Conservation (phyloP, 2,113 vertebrate species). For the Chauna torquata region DNA sequence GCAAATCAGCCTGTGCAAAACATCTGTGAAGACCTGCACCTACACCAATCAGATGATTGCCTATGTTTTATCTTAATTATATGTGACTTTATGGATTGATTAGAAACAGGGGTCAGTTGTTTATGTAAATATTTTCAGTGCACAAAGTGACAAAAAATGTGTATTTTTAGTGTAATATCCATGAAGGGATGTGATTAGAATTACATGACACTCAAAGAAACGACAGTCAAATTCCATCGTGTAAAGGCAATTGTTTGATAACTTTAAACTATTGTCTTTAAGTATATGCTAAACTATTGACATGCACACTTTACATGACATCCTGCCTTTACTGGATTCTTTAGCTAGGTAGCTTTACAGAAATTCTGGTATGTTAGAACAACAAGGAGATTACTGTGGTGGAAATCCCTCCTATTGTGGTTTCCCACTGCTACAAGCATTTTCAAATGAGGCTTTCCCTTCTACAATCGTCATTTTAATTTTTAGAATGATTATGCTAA, state of each 20-base stretch:
- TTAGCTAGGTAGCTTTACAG: not conserved
- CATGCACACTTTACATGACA: not conserved
- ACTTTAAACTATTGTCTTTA: not conserved
- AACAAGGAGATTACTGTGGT: not conserved
- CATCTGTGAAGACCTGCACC: not conserved
- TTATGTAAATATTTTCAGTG: not conserved
- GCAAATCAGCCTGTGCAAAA: not conserved
- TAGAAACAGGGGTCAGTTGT: not conserved
- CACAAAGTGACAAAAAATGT: not conserved
- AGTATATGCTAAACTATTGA: not conserved
- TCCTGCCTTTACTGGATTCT: not conserved
- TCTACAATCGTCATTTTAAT: not conserved
- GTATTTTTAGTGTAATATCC: not conserved
- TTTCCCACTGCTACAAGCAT: not conserved
- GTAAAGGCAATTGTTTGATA: not conserved
- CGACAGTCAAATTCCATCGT: not conserved
- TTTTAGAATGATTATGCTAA: not conserved
- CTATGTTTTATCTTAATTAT: not conserved
- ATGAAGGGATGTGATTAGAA: not conserved
- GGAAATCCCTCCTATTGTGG: not conserved
- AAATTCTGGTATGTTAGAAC: not conserved
- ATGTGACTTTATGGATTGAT: not conserved
- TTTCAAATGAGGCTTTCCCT: not conserved
- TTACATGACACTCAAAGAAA: not conserved
- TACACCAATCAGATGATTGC: not conserved